These are phyloP conservation scores for Dicyrtoma fusca DNA, from an alignment of 2,888 invertebrate species.

Conservation along the genomic window DNA sequence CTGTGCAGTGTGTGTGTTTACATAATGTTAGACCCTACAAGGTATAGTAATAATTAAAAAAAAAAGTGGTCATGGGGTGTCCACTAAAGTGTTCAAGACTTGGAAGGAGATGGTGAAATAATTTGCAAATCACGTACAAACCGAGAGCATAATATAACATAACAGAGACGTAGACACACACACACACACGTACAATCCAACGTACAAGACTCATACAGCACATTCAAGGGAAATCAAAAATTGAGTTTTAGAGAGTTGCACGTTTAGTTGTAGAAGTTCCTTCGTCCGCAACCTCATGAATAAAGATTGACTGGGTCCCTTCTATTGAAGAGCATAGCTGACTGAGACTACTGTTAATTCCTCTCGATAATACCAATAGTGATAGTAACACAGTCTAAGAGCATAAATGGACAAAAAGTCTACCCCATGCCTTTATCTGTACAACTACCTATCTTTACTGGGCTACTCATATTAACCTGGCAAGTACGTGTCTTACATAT, in stretches of 20 bases:
- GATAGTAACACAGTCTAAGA: no score
- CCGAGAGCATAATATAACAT: constrained; percentile 1
- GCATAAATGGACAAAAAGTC: no score
- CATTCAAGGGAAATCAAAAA: neutral
- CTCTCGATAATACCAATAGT: neutral
- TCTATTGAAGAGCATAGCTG: constrained; percentile 16
- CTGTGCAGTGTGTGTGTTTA: neutral
- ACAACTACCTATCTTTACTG: neutral
- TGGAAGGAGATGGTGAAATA: constrained; percentile 26
- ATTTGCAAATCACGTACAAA: constrained; percentile 36
- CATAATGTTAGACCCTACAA: constrained; percentile 13
- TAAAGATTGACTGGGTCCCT: constrained; percentile 22
- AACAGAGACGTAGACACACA: constrained; percentile 7
- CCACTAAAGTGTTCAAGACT: constrained; percentile 29
- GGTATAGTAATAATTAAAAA: constrained; percentile 16
- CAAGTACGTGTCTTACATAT: no score
- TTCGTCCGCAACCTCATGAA: constrained; percentile 20
- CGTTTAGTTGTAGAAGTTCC: neutral
- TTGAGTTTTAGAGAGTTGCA: no score
- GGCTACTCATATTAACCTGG: neutral
- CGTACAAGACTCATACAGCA: no score
- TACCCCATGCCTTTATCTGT: neutral
- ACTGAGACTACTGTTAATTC: constrained; percentile 16
- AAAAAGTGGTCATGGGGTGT: constrained; percentile 12
- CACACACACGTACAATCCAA: neutral